Evolutionary conservation across 2,797 vertebrate genomes (phyloP).

Genomic region (Lepus oiostolus): DNA sequence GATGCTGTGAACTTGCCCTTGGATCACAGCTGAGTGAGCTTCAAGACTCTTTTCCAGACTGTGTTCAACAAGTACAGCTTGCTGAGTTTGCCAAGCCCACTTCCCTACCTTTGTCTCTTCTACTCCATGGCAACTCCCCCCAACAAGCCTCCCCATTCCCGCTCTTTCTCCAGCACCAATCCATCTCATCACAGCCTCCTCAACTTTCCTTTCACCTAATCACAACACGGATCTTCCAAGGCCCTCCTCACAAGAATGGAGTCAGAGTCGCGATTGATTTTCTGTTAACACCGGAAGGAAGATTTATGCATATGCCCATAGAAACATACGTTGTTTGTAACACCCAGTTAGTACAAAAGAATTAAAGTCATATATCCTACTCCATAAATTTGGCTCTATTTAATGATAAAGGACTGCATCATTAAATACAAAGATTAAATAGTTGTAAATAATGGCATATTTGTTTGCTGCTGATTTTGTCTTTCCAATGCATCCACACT

Average conservation of each 20-base stretch:
- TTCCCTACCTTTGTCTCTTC: background rate
- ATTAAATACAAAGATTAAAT: slow-evolving; percentile 85
- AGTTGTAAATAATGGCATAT: slow-evolving; percentile 74
- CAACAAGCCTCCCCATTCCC: slow-evolving; percentile 2
- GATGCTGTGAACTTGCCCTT: background rate
- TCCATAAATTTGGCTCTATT: slow-evolving; percentile 79
- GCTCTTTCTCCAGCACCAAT: background rate
- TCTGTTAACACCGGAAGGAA: slow-evolving; percentile 63
- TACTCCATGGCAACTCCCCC: background rate
- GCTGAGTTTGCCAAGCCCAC: background rate
- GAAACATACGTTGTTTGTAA: slow-evolving; percentile 48
- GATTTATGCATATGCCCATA: slow-evolving; percentile 62
- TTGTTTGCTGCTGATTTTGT: slow-evolving; percentile 66
- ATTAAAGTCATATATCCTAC: slow-evolving; percentile 73
- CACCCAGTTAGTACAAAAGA: slow-evolving; percentile 73
- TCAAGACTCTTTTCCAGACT: slow-evolving; percentile 35
- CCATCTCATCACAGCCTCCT: slow-evolving; percentile 12
- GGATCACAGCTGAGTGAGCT: slow-evolving; percentile 19
- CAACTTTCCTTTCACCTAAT: slow-evolving; percentile 26
- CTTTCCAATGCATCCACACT: background rate
- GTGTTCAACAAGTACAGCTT: slow-evolving; percentile 25
- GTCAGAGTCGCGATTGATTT: slow-evolving; percentile 59
- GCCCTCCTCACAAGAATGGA: slow-evolving; percentile 49
- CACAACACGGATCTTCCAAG: slow-evolving; percentile 48
- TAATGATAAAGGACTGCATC: slow-evolving; percentile 86